A percentile compares a stretch with the other conserved stretches of the same genome.
Conservation (phyloP, 2,797 vertebrate species). For the Champsocephalus esox region DNA sequence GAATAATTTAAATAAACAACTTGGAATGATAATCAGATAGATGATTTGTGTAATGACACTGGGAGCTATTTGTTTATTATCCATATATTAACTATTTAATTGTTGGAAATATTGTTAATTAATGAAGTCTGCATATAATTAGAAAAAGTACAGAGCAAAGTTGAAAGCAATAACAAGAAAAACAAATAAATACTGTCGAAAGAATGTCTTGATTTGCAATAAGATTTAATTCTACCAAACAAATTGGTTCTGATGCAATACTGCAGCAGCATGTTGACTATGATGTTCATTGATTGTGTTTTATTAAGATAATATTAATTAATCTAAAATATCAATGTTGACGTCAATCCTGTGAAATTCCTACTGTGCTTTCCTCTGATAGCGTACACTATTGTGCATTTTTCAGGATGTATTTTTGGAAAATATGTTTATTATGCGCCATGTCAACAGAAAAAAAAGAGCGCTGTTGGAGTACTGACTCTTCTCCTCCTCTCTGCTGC, state of each 20-base stretch:
- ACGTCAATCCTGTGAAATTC: not conserved
- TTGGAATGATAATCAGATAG: no score
- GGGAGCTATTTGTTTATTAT: constrained; percentile 1
- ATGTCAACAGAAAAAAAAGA: constrained; percentile 1
- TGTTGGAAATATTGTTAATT: no score
- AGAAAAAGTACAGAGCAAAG: not conserved
- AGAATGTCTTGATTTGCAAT: not conserved
- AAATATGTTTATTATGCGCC: not conserved
- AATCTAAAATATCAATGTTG: no score
- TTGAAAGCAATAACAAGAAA: not conserved
- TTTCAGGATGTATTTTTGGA: not conserved
- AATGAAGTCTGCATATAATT: not conserved
- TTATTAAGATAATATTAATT: no score
- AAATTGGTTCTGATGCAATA: not conserved
- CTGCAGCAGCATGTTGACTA: not conserved
- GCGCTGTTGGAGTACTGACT: not conserved
- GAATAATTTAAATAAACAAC: not conserved
- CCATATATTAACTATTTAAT: not conserved
- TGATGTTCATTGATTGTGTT: not conserved
- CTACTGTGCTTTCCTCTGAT: not conserved
- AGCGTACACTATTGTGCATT: not conserved
- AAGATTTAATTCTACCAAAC: not conserved
- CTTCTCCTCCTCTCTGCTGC: constrained; percentile 1
- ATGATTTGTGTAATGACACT: not conserved
- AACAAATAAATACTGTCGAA: not conserved